A percentile compares a stretch with the other conserved stretches of the same genome.
These are phyloP conservation scores for Oceanodroma leucorhoa DNA, from an alignment of 2,797 vertebrate species.

Conservation along the genomic window DNA sequence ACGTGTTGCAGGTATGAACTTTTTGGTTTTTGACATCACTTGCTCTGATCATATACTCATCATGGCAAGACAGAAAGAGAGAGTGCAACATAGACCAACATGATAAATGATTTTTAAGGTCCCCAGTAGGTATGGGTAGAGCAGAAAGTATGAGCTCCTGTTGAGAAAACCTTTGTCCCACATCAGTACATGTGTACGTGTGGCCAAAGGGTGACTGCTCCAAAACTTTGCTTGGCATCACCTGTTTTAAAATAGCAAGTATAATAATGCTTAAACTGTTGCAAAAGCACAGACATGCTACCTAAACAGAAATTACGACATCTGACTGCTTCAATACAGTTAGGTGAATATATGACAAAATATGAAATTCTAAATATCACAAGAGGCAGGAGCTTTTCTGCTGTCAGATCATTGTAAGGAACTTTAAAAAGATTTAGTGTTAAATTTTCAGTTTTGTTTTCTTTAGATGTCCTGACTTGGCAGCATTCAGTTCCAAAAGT, in stretches of 20 bases:
- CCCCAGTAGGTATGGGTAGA: not conserved
- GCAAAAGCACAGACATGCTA: not conserved
- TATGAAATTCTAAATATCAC: not conserved
- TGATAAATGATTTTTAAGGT: not conserved
- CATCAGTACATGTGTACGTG: accelerated
- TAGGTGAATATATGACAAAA: not conserved
- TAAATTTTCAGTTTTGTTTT: slow-evolving; percentile 46
- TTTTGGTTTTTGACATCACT: not conserved
- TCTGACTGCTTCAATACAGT: not conserved
- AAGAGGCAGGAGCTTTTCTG: not conserved
- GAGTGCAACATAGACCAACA: not conserved
- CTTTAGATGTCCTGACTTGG: slow-evolving; percentile 38
- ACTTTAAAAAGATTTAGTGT: not conserved
- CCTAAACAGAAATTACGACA: not conserved
- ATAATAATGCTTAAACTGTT: not conserved
- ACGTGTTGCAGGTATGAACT: not conserved
- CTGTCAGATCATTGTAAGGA: not conserved
- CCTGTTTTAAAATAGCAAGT: not conserved
- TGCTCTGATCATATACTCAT: not conserved
- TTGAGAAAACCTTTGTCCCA: not conserved
- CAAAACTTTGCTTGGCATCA: not conserved
- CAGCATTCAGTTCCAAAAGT: slow-evolving; percentile 14
- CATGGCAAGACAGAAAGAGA: not conserved
- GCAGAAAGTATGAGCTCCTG: not conserved
- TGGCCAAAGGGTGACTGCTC: not conserved